Evolutionary conservation across 2,888 invertebrate genomes (phyloP).

Genomic region (Luffia ferchaultella): DNA sequence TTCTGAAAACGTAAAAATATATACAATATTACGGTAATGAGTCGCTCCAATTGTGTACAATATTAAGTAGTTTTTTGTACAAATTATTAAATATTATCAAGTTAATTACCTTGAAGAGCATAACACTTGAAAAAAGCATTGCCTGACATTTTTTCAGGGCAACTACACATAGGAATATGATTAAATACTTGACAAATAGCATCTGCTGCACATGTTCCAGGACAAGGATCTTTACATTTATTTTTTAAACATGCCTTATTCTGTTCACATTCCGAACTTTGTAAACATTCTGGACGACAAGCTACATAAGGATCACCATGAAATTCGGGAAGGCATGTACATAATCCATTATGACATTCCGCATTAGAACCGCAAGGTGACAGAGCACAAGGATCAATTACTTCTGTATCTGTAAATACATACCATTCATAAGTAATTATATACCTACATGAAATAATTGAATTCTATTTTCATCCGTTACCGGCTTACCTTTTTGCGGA

Average conservation of each 20-base stretch:
- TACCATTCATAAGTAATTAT: background rate
- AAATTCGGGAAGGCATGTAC: slow-evolving; percentile 76
- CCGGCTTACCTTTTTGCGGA: slow-evolving; percentile 43
- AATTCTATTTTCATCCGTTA: background rate
- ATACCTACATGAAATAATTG: background rate
- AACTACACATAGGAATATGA: slow-evolving; percentile 68
- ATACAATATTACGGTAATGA: background rate
- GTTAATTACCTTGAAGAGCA: slow-evolving; percentile 52
- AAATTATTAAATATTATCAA: slow-evolving; percentile 10
- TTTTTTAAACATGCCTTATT: slow-evolving; percentile 75
- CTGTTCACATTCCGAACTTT: slow-evolving; percentile 76
- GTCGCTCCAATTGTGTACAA: slow-evolving; percentile 1
- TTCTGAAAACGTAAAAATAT: slow-evolving; percentile 37
- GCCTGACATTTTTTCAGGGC: slow-evolving; percentile 70
- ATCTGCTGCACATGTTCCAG: slow-evolving; percentile 78
- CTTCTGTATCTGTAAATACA: slow-evolving; percentile 26
- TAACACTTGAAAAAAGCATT: slow-evolving; percentile 74
- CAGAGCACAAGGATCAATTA: slow-evolving; percentile 70
- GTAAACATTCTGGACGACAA: slow-evolving; percentile 82
- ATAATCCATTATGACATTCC: slow-evolving; percentile 72
- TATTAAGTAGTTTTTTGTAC: background rate
- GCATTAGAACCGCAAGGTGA: slow-evolving; percentile 78
- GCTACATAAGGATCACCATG: slow-evolving; percentile 79
- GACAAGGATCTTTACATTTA: slow-evolving; percentile 82
- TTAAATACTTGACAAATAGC: slow-evolving; percentile 76